Base-by-base conservation (phyloP, 2,888 invertebrate genomes). In the Timandra comae region DNA sequence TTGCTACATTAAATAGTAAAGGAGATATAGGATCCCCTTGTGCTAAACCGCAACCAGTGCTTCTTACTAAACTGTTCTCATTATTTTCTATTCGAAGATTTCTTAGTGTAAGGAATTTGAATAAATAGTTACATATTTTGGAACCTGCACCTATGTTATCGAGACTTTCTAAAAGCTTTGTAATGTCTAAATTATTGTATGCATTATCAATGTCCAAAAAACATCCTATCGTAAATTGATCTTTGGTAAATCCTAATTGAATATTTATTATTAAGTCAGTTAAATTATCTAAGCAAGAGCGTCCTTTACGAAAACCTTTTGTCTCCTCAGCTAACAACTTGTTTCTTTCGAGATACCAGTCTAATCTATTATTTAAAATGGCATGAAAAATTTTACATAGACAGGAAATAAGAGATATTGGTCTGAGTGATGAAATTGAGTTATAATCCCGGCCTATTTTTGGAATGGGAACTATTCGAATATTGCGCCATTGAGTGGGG, bases 1-100 rank as follows among this genome's bases (percentile, higher is more conserved):
- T 49, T 0, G 23, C 40, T 3, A 50, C 27, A 35, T 54, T 54
- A 39, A 56, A 58, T n/a, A 57, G 7, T 3, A 54, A 12, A 0
- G 52, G 53, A 0, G 54, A 50, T 4, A 52, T 2, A 0, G 52
- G 54, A 9, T 54, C 53, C 0, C 56, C 52, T 16, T 54, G 55
- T 1, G 53, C 46, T 7, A 54, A 8, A 0, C 50, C 52, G 7
- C 9, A 29, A 22, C 25, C 26, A 2, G 38, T 33, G 1, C 8
- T 25, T 31, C 42, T 38, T 1, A 2, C 7, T 4, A 6, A 29
- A 27, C 1, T 12, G 4, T 28, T 4, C 11, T 19, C 7, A 11
- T 12, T 9, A 7, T 7, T 22, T 24, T 20, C 21, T 2, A 43
- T 27, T 11, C 22, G 30, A 24, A 46, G 23, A 7, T 11, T 8